Conservation (phyloP, 2,888 invertebrate genomes). For the Nomada ferruginata region DNA sequence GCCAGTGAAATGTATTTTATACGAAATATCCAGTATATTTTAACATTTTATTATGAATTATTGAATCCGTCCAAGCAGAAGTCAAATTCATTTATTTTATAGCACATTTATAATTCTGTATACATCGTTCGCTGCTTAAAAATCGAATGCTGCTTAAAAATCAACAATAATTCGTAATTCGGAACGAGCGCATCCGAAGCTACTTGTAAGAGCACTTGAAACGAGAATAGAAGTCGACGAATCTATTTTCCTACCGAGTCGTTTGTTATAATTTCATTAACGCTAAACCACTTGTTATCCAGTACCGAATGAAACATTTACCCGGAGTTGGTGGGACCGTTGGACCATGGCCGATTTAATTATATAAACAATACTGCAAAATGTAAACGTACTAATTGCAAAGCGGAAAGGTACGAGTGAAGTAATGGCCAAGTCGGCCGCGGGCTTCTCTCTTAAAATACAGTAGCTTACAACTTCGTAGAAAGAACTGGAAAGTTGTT, state of each 20-base stretch:
- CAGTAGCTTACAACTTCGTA: constrained; percentile 4
- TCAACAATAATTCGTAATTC: too few species aligned
- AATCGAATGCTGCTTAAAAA: too few species aligned
- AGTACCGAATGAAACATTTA: background rate
- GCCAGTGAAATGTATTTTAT: too few species aligned
- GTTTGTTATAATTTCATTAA: background rate
- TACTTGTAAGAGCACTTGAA: background rate
- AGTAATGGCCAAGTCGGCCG: constrained; percentile 2
- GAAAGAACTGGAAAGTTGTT: constrained; percentile 40
- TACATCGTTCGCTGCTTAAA: too few species aligned
- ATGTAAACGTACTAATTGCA: constrained; percentile 25
- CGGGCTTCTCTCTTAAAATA: constrained; percentile 36
- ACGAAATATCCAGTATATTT: too few species aligned
- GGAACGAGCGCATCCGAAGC: too few species aligned
- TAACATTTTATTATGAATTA: too few species aligned
- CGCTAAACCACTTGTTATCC: background rate
- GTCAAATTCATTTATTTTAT: too few species aligned
- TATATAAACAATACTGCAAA: constrained; percentile 27
- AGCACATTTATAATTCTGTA: too few species aligned
- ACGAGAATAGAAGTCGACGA: background rate
- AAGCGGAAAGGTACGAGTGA: background rate
- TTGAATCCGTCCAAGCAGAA: too few species aligned
- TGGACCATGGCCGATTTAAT: constrained; percentile 20
- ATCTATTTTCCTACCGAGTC: background rate
- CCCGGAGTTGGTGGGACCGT: background rate